Base-by-base conservation (phyloP, 2,888 invertebrate species). In the Ormia ochracea region DNA sequence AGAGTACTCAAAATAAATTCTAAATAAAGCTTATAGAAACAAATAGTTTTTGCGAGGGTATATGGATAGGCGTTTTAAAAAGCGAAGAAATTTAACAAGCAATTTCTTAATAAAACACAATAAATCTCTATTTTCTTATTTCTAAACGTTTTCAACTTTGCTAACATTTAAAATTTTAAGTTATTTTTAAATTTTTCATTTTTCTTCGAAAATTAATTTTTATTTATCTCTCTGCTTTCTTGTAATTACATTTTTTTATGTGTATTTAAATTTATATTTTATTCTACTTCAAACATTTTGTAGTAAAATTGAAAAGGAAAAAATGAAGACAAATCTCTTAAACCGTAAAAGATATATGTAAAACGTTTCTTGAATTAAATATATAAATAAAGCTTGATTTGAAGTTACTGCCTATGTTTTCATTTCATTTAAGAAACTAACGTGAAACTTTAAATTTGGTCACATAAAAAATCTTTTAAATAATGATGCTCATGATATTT, bases 311-410 rank as follows among this genome's bases (percentile, higher is more conserved):
- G 45, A 56, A 36, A 21, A 38, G 12, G 58, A 36, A 52, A 23
- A 33, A 54, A 14, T n/a, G 52, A 61, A 61, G 36, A 65, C 58
- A 48, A 56, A 54, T 66, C 56, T 36, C 48, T 65, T 58, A 54
- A 26, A 54, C 19, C 21, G 21, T 14, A 43, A 10, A 41, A 50
- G 58, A 68, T 59, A 43, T 61, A 61, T 77, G 41, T 68, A 52
- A 28, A 76, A 76, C 45, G 52, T 61, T 68, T 77, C 59, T 73
- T 68, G 52, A 73, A 78, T 68, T 61, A 66, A 63, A 21, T 43
- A 19, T 68, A 58, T 52, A 5, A 52, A 78, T 43, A 61, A 58
- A 73, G 66, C 21, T 45, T 7, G 14, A 33, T 14, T 65, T 59
- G 58, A 77, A 63, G 14, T 52, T 7, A 38, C 21, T 31, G 31